Conservation (phyloP, 2,797 vertebrate genomes). For the Phylloscopus collybita region DNA sequence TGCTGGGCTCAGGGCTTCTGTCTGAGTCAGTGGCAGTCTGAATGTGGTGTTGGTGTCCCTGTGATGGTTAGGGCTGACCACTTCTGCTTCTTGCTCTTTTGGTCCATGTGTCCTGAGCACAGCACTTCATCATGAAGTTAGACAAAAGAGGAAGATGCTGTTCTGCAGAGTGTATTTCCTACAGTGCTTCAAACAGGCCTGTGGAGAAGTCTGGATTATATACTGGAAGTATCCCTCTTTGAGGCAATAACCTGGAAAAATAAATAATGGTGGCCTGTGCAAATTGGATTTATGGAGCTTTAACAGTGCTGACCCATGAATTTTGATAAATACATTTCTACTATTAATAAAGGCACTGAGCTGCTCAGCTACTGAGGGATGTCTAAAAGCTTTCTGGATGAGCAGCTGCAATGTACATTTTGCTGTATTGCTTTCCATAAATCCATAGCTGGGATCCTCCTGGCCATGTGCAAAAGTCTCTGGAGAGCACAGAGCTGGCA, state of each 20-base stretch:
- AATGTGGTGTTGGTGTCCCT: background rate
- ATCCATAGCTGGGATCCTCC: conserved; percentile 29
- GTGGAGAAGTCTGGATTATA: background rate
- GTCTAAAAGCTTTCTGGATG: conserved; percentile 57
- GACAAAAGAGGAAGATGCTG: background rate
- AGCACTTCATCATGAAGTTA: background rate
- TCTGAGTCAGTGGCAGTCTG: background rate
- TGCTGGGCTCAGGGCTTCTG: background rate
- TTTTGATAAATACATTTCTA: conserved; percentile 40
- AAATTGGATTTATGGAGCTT: conserved; percentile 12
- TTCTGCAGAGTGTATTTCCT: background rate
- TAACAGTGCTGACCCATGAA: conserved; percentile 47
- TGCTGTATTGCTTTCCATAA: conserved; percentile 50
- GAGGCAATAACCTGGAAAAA: background rate
- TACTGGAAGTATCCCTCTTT: background rate
- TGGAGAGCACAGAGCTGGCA: background rate
- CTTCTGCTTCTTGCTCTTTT: background rate
- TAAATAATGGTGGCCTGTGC: conserved; percentile 11
- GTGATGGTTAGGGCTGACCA: background rate
- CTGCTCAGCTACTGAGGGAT: background rate
- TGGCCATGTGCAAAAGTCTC: background rate
- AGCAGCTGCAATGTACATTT: conserved; percentile 42
- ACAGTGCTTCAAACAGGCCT: background rate
- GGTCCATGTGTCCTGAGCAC: background rate
- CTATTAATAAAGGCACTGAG: conserved; percentile 57